phyloP scores from a whole-genome alignment of 1,140 invertebrate genomes.

The Panagrolaimus sp. region DNA sequence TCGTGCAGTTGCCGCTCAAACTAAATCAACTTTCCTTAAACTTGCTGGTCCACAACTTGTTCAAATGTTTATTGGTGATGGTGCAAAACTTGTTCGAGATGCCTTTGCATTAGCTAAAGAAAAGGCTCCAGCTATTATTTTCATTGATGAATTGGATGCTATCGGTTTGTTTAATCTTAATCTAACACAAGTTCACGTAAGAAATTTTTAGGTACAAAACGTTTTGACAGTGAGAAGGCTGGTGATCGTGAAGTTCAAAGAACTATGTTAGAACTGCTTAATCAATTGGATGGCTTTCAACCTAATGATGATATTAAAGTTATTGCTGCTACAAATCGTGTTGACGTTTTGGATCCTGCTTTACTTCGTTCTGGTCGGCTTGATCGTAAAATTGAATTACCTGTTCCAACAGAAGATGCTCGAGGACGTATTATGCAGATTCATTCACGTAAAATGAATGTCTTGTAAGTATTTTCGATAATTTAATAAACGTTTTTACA shows the following conservation, averaged over 20 bases:
- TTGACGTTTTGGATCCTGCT: slow-evolving; percentile 97
- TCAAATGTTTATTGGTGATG: slow-evolving; percentile 98
- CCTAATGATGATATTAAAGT: slow-evolving; percentile 96
- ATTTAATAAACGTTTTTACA: neutral
- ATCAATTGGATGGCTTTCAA: slow-evolving; percentile 97
- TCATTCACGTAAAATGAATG: slow-evolving; percentile 98
- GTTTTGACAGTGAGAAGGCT: slow-evolving; percentile 98
- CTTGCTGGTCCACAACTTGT: slow-evolving; percentile 96
- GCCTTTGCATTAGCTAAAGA: slow-evolving; percentile 98
- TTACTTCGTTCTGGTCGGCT: slow-evolving; percentile 88
- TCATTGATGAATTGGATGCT: slow-evolving; percentile 98
- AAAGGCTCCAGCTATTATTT: slow-evolving; percentile 97
- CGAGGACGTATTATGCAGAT: slow-evolving; percentile 98
- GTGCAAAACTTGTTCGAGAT: slow-evolving; percentile 93
- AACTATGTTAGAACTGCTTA: slow-evolving; percentile 96
- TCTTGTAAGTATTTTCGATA: slow-evolving; percentile 63
- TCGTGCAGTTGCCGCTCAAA: slow-evolving; percentile 95
- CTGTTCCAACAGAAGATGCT: slow-evolving; percentile 97
- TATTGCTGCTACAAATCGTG: slow-evolving; percentile 97
- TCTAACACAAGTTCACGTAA: neutral
- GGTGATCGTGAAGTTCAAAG: slow-evolving; percentile 97
- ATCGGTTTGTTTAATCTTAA: slow-evolving; percentile 64
- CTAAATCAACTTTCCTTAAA: slow-evolving; percentile 92
- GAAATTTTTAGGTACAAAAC: slow-evolving; percentile 73
- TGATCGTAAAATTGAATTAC: slow-evolving; percentile 98